These are phyloP conservation scores for Daboia siamensis DNA, from an alignment of 2,113 vertebrate genomes.

Conservation along the genomic window DNA sequence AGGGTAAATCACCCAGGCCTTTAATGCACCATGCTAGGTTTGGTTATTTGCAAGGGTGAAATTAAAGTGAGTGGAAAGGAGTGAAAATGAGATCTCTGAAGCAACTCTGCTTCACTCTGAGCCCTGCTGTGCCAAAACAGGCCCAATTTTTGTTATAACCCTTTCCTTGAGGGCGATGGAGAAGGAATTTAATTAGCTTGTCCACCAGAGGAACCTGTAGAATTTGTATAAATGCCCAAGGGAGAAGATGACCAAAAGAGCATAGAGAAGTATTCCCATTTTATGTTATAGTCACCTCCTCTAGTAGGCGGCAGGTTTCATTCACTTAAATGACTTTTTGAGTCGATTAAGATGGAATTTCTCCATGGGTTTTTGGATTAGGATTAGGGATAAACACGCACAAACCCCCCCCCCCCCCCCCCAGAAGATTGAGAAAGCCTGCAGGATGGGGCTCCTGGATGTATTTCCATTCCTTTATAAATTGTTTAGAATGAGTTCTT, in stretches of 20 bases:
- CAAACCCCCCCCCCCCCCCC: too few relatives aligned
- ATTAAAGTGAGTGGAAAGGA: background rate
- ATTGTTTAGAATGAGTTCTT: too few relatives aligned
- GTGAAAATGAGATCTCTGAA: background rate
- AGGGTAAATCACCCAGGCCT: constrained; percentile 1
- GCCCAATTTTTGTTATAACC: background rate
- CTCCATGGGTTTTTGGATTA: too few relatives aligned
- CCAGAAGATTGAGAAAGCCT: too few relatives aligned
- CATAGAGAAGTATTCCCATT: background rate
- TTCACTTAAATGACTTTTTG: too few relatives aligned
- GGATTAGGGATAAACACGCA: too few relatives aligned
- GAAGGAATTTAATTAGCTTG: background rate
- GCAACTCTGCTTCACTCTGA: background rate
- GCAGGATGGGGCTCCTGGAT: too few relatives aligned
- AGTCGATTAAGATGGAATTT: too few relatives aligned
- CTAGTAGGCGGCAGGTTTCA: too few relatives aligned
- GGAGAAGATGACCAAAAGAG: background rate
- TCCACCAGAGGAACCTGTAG: background rate
- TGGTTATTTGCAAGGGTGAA: background rate
- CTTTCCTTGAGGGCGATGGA: background rate
- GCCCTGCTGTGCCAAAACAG: background rate
- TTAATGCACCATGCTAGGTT: background rate
- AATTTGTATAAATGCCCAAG: background rate
- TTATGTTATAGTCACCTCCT: too few relatives aligned
- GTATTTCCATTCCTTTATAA: too few relatives aligned